phyloP scores from a whole-genome alignment of 2,113 vertebrate genomes.

The Haliaeetus leucogaster region DNA sequence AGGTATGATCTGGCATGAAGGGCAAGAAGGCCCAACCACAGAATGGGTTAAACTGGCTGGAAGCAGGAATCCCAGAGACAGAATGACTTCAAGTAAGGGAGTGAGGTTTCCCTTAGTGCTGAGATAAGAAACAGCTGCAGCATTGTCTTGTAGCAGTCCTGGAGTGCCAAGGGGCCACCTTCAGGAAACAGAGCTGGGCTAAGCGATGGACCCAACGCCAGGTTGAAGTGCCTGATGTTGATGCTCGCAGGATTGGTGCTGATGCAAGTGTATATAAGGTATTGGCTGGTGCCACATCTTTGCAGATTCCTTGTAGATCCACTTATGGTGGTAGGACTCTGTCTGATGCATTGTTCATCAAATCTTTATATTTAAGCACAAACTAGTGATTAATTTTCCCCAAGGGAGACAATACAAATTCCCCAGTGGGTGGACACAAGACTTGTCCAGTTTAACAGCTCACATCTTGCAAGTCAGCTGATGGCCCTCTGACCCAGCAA shows the following conservation, averaged over 20 bases:
- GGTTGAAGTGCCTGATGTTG: neutral
- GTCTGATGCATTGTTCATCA: neutral
- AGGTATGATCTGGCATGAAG: neutral
- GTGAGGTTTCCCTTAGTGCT: neutral
- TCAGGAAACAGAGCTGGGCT: neutral
- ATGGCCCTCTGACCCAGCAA: neutral
- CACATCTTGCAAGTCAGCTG: neutral
- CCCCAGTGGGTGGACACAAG: neutral
- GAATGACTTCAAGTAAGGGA: neutral
- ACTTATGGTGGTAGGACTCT: neutral
- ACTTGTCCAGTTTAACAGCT: neutral
- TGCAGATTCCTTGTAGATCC: neutral
- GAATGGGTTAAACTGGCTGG: neutral
- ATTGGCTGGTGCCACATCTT: neutral
- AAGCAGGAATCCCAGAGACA: neutral
- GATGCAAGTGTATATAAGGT: neutral
- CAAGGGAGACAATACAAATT: neutral
- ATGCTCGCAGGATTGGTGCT: neutral
- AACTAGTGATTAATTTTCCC: neutral
- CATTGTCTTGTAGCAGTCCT: neutral
- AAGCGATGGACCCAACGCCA: accelerated
- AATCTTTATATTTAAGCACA: neutral
- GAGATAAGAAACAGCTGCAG: neutral
- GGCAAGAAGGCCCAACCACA: neutral
- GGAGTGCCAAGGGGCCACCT: neutral